A percentile compares a stretch with the other conserved stretches of the same genome.
phyloP scores from a whole-genome alignment of 2,113 vertebrate genomes.

The Dendrocopos noguchii region DNA sequence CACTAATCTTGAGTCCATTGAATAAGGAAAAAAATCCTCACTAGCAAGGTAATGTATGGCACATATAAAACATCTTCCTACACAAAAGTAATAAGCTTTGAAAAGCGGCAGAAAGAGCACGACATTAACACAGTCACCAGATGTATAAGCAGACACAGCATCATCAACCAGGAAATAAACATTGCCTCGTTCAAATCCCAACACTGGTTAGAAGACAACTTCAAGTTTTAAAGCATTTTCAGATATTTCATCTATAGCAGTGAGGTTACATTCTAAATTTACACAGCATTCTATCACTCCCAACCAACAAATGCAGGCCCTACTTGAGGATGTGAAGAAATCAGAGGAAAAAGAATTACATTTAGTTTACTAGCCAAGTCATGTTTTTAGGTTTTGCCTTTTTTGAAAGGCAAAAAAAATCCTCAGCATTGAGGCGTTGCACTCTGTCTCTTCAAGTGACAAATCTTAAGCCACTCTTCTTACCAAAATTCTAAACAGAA shows the following conservation, averaged over 20 bases:
- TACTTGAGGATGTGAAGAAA: background rate
- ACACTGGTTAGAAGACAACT: background rate
- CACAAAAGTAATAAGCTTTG: background rate
- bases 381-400: background rate
- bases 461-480: background rate
- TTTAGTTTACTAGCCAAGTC: background rate
- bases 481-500: background rate
- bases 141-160: background rate
- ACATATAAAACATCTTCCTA: background rate
- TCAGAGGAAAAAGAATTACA: background rate
- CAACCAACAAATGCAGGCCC: background rate
- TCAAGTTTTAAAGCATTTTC: background rate
- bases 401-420: background rate
- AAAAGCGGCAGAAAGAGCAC: background rate
- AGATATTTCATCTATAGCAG: background rate
- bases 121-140: background rate
- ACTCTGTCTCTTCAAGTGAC: background rate
- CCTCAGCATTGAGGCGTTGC: background rate
- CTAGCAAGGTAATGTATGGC: background rate
- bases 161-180: background rate
- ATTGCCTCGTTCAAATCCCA: background rate
- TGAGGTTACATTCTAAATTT: background rate
- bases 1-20: background rate
- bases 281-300: background rate
- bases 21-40: background rate